Evolutionary conservation across 1,140 invertebrate species (phyloP).

Genomic region (Cherax destructor): DNA sequence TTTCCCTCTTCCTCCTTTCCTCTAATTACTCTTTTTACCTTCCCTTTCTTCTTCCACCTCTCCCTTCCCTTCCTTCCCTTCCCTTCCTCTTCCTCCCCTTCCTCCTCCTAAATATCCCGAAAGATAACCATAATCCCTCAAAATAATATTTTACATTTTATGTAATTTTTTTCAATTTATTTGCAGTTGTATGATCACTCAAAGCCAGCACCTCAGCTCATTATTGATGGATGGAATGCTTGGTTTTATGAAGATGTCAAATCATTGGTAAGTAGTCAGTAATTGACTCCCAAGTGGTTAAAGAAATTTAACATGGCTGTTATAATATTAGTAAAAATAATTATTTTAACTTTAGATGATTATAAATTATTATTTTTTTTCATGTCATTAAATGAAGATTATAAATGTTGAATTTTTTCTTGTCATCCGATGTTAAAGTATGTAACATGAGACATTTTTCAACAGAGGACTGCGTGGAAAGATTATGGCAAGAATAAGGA

Average conservation of each 20-base stretch:
- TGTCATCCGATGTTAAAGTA: neutral
- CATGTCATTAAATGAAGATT: too few species aligned
- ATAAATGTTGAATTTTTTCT: too few species aligned
- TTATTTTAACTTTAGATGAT: too few species aligned
- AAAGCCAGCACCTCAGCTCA: conserved; percentile 69
- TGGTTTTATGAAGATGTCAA: conserved; percentile 76
- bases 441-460: conserved; percentile 72
- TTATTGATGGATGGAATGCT: conserved; percentile 78
- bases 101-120: too few species aligned
- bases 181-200: conserved; percentile 71
- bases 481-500: conserved; percentile 77
- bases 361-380: too few species aligned
- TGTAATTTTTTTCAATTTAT: neutral
- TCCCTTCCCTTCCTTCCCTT: too few species aligned
- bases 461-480: conserved; percentile 77
- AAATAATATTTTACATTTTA: too few species aligned
- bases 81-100: too few species aligned
- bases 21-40: too few species aligned
- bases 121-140: too few species aligned
- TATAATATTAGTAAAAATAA: neutral
- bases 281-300: neutral
- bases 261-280: conserved; percentile 53
- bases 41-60: too few species aligned
- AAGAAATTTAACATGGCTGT: neutral
- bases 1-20: too few species aligned